These are phyloP conservation scores for Callorhinus ursinus DNA, from an alignment of 2,113 vertebrate genomes.

Conservation along the genomic window DNA sequence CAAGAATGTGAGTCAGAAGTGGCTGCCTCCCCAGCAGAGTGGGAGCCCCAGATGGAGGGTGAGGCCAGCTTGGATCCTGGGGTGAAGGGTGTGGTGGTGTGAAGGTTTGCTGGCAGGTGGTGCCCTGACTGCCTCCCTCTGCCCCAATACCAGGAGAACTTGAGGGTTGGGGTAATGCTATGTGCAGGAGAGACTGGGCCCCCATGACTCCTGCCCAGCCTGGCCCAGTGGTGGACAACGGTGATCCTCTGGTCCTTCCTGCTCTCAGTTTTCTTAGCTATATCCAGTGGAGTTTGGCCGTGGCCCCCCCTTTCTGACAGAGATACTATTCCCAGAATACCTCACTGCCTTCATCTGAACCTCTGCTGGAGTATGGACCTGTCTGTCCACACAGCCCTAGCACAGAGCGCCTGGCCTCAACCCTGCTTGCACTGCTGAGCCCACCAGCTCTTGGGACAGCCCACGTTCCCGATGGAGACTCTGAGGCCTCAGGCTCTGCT, in stretches of 20 bases:
- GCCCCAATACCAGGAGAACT: rapidly evolving
- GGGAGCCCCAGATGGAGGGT: background rate
- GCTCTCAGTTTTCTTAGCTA: background rate
- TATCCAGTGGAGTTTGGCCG: background rate
- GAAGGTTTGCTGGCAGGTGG: background rate
- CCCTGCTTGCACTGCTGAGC: rapidly evolving
- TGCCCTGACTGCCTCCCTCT: background rate
- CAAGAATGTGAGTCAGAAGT: constrained; percentile 45
- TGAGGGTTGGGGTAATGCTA: rapidly evolving
- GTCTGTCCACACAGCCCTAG: background rate
- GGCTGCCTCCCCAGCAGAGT: background rate
- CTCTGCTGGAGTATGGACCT: background rate
- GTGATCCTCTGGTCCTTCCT: background rate
- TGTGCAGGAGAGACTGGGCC: background rate
- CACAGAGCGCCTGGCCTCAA: background rate
- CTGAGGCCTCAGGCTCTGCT: background rate
- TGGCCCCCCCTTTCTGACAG: rapidly evolving
- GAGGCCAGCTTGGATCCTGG: background rate
- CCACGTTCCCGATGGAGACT: background rate
- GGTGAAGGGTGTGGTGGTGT: background rate
- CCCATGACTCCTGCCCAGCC: rapidly evolving
- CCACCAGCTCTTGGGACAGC: background rate
- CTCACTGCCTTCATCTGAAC: background rate
- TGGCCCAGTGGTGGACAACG: rapidly evolving
- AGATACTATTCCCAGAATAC: background rate